Conservation (phyloP, 2,888 invertebrate genomes). For the Linnaemya vulpina region DNA sequence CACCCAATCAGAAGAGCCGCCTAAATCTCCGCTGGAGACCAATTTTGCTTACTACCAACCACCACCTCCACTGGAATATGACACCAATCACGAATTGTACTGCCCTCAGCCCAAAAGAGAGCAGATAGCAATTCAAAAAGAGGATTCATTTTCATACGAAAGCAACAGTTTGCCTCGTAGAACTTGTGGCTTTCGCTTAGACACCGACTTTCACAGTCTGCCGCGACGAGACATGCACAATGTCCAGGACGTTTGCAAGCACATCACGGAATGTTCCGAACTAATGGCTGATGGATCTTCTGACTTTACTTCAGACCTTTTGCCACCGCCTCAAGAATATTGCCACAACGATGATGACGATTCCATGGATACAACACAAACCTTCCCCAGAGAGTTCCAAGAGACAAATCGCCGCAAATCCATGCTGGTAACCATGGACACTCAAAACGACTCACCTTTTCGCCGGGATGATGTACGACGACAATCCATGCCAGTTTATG, state of each 20-base stretch:
- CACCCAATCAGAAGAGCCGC: slow-evolving; percentile 93
- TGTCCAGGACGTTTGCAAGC: slow-evolving; percentile 80
- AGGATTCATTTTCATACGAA: slow-evolving; percentile 79
- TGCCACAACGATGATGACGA: slow-evolving; percentile 76
- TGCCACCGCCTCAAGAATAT: slow-evolving; percentile 78
- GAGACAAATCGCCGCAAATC: slow-evolving; percentile 76
- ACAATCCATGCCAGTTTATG: slow-evolving; percentile 80
- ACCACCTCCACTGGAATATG: slow-evolving; percentile 78
- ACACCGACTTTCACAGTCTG: slow-evolving; percentile 81
- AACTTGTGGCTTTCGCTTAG: slow-evolving; percentile 80
- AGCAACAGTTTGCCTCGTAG: slow-evolving; percentile 82
- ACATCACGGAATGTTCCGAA: slow-evolving; percentile 82
- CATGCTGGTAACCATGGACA: slow-evolving; percentile 75
- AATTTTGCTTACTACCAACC: slow-evolving; percentile 81
- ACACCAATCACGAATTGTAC: slow-evolving; percentile 66
- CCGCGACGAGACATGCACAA: slow-evolving; percentile 80
- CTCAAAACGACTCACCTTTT: slow-evolving; percentile 74
- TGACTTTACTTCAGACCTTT: slow-evolving; percentile 78
- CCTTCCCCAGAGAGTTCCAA: slow-evolving; percentile 68
- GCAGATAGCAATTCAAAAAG: slow-evolving; percentile 49
- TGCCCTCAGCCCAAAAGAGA: slow-evolving; percentile 50
- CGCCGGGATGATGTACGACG: slow-evolving; percentile 78
- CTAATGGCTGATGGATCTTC: slow-evolving; percentile 76
- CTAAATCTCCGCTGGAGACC: slow-evolving; percentile 84
- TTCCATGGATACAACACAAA: slow-evolving; percentile 74